phyloP scores from a whole-genome alignment of 2,888 invertebrate species.

The Phorcus lineatus region DNA sequence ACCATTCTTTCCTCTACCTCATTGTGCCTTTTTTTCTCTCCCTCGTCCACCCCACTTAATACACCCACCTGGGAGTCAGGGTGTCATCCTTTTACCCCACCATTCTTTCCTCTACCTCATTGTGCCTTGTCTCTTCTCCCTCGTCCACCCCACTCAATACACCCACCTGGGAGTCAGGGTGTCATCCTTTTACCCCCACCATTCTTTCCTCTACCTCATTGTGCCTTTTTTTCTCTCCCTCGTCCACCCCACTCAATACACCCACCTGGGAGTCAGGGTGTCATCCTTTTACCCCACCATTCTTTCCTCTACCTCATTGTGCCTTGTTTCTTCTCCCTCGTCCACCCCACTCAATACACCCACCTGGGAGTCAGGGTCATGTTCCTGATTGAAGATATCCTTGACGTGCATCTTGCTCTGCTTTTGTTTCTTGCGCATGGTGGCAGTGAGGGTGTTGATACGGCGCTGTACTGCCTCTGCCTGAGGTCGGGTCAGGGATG shows the following conservation, averaged over 20 bases:
- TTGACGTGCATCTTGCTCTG: constrained; percentile 66
- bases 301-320: no score
- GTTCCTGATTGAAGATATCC: constrained; percentile 59
- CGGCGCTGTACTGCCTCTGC: constrained; percentile 86
- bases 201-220: no score
- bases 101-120: no score
- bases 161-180: background rate
- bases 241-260: background rate
- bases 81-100: no score
- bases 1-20: no score
- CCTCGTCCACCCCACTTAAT: no score
- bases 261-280: background rate
- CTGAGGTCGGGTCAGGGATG: constrained; percentile 80
- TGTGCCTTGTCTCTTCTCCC: background rate
- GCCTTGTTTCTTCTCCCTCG: background rate
- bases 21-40: no score
- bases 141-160: background rate
- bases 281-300: no score
- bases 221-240: background rate
- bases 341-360: background rate
- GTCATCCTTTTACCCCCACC: no score
- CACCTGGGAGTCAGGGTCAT: constrained; percentile 16
- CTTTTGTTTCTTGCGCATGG: constrained; percentile 80
- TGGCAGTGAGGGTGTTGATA: constrained; percentile 86
- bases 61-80: no score